phyloP scores from a whole-genome alignment of 37 sponge, comb jelly and placozoan genomes.

The Agelas oroides region DNA sequence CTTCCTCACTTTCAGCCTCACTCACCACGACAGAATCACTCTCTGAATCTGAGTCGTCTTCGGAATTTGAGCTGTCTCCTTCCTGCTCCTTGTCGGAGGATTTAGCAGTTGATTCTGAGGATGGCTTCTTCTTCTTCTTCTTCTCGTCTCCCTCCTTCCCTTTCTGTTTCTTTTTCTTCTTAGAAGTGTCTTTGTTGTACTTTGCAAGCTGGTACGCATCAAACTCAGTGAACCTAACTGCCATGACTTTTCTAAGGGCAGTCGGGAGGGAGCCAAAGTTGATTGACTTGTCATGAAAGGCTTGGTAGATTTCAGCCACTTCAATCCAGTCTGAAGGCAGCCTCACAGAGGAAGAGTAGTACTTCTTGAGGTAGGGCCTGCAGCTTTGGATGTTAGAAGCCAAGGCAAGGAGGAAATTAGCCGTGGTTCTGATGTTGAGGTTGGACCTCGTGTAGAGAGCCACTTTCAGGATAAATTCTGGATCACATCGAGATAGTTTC shows the following conservation, averaged over 20 bases:
- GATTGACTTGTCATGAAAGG: constrained; percentile 87
- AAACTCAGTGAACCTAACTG: constrained; percentile 86
- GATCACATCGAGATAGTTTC: constrained; percentile 75
- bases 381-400: constrained; percentile 83
- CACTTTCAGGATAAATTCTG: constrained; percentile 95
- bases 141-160: constrained; percentile 32
- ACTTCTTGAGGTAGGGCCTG: constrained; percentile 93
- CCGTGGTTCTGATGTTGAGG: constrained; percentile 93
- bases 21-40: constrained; percentile 35
- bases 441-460: constrained; percentile 93
- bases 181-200: constrained; percentile 94
- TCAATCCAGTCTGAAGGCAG: constrained; percentile 99
- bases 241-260: constrained; percentile 94
- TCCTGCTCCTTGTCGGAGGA: background rate
- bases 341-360: constrained; percentile 74
- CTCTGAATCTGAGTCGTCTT: background rate
- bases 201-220: constrained; percentile 97
- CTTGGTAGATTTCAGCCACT: constrained; percentile 97
- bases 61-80: background rate
- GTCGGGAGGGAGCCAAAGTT: constrained; percentile 92
- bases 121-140: constrained; percentile 34
- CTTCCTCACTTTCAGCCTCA: constrained; percentile 73
- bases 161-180: constrained; percentile 77
- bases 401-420: constrained; percentile 97
- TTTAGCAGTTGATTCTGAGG: constrained; percentile 22